Percentiles rank a stretch among this genome's conserved stretches.
These are phyloP conservation scores for Drosophila fuyamai DNA, from an alignment of 1,140 invertebrate genomes.

Conservation along the genomic window DNA sequence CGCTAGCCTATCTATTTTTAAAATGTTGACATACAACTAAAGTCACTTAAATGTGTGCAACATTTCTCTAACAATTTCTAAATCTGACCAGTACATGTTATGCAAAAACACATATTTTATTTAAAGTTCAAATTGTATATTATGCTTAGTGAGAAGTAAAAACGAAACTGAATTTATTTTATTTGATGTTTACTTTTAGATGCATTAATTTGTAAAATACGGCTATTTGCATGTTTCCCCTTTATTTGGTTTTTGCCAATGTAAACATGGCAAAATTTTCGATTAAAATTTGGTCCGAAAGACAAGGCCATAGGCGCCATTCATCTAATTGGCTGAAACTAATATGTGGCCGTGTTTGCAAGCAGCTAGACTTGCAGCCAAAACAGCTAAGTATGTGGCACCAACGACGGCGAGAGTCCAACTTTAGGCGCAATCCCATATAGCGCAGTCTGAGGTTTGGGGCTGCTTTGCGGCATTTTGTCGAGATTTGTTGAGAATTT, in stretches of 20 bases:
- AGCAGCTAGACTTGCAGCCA: constrained; percentile 9
- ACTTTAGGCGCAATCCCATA: constrained; percentile 7
- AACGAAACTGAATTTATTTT: not conserved
- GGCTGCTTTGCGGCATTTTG: constrained; percentile 80
- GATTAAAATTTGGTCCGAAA: constrained; percentile 12
- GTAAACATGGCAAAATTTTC: constrained; percentile 1
- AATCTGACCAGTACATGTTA: not conserved
- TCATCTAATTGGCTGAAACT: constrained; percentile 52
- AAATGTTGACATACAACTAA: too few relatives aligned
- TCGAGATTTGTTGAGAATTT: constrained; percentile 81
- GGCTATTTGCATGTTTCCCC: not conserved
- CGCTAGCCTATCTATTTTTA: too few relatives aligned
- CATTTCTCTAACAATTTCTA: not conserved
- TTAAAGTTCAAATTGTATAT: not conserved
- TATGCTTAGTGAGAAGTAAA: not conserved
- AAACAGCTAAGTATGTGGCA: constrained; percentile 49
- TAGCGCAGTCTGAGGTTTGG: constrained; percentile 60
- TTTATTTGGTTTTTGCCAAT: not conserved
- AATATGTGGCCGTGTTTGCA: constrained; percentile 60
- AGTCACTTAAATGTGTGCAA: too few relatives aligned
- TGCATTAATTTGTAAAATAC: constrained; percentile 1
- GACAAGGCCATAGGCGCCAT: constrained; percentile 10
- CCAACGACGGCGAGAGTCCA: constrained; percentile 13
- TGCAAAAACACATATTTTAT: not conserved
- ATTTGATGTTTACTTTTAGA: not conserved